Evolutionary conservation across 2,888 invertebrate genomes (phyloP).

Genomic region (Stenodema calcarata): DNA sequence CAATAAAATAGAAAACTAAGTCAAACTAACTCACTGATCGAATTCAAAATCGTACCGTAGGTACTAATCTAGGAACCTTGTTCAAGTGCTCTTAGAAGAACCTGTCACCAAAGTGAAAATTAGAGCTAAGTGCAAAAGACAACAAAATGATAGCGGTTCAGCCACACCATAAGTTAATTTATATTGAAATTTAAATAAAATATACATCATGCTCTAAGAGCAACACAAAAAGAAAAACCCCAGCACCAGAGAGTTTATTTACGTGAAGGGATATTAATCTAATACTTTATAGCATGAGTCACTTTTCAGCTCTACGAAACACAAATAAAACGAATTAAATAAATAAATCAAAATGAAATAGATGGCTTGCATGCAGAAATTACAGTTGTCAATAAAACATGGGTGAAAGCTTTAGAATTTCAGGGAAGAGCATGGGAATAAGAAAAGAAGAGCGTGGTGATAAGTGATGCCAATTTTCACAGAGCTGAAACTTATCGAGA

Average conservation of each 20-base stretch:
- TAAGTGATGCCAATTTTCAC: slow-evolving; percentile 46
- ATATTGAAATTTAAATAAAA: not conserved
- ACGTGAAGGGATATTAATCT: not conserved
- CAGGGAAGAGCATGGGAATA: not conserved
- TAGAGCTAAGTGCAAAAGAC: not conserved
- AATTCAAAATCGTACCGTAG: not conserved
- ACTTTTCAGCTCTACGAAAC: not conserved
- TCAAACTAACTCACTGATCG: not conserved
- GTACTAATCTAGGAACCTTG: not conserved
- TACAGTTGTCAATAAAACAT: not conserved
- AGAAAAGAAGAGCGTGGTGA: slow-evolving; percentile 41
- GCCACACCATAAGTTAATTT: not conserved
- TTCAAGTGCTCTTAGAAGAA: not conserved
- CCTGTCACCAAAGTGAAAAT: not conserved
- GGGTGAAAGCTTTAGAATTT: not conserved
- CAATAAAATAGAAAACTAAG: not conserved
- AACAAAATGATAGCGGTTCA: not conserved
- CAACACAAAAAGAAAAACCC: not conserved
- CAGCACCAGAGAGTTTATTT: not conserved
- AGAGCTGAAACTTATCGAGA: slow-evolving; percentile 45
- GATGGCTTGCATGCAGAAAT: not conserved
- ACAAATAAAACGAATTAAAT: not conserved
- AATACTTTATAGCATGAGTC: not conserved
- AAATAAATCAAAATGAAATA: not conserved
- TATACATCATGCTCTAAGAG: not conserved